Evolutionary conservation across 2,888 invertebrate genomes (phyloP), one percentile per base, ranked within the genome.

Genomic region (Orchesella flavescens): DNA sequence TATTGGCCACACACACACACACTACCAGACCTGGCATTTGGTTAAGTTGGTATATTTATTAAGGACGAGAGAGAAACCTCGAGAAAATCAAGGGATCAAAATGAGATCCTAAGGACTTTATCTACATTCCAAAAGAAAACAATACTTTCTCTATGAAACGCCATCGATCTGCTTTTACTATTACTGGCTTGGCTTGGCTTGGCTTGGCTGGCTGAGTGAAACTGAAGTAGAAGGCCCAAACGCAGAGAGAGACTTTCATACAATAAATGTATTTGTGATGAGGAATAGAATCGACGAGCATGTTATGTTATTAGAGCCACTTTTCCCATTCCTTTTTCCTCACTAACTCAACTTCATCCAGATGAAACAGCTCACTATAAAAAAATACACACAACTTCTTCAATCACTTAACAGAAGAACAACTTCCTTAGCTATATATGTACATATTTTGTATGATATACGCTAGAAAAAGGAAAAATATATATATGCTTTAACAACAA

Each of bases 271-370:
- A 53, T 13, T 53, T 53, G 13, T 53, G 2, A 53, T 53, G 53
- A 53, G 53, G 55, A 23, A 44, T 46, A 74, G 66, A 61, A 83
- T 3, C 46, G 13, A 49, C 10, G 10, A 53, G 17, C n/a, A 53
- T 66, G 44, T 69, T 72, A 53, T 66, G 44, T 69, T 72, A 72
- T 72, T 69, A 72, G 57, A 55, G 71, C 55, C 71, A 72, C 55
- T 72, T 19, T 55, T 55, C 53, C n/a, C n/a, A 5, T 71, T 71
- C 17, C 55, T 55, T 55, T 57, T 57, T 21, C 57, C 43, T 34
- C 34, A 34, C 34, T 34, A 34, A 34, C 34, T 34, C 34, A 4
- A 7, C 34, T 34, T 23, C 23, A 1, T 66, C 7, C 34, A 34
- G 34, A 7, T 4, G 34, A 34, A 7, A 34, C 34, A 34, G 34